Conservation (phyloP, 2,113 vertebrate genomes). For the Podarcis muralis region DNA sequence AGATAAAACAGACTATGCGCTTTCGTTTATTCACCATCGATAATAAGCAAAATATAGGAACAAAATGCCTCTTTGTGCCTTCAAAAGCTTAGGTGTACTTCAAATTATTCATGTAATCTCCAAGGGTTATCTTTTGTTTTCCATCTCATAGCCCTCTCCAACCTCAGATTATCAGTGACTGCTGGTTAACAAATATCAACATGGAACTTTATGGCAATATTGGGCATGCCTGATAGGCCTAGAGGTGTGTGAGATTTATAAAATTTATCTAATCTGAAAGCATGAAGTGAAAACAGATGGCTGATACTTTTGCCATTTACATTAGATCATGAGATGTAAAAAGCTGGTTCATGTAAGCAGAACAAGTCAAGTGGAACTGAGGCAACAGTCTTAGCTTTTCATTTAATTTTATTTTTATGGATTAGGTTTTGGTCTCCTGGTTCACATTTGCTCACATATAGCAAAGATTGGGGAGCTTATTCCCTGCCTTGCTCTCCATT, state of each 20-base stretch:
- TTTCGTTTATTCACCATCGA: slow-evolving; percentile 68
- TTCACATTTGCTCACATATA: not conserved
- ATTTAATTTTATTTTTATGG: slow-evolving; percentile 10
- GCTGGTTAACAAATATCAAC: slow-evolving; percentile 25
- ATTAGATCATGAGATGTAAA: slow-evolving; percentile 54
- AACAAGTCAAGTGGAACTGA: slow-evolving; percentile 23
- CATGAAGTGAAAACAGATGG: slow-evolving; percentile 71
- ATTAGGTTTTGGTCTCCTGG: not conserved
- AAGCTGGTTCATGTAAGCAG: slow-evolving; percentile 24
- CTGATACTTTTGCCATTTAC: slow-evolving; percentile 65
- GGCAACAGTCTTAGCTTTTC: not conserved
- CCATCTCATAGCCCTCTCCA: slow-evolving; percentile 13
- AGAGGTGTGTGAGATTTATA: slow-evolving; percentile 40
- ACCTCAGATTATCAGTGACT: slow-evolving; percentile 23
- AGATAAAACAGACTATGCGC: slow-evolving; percentile 49
- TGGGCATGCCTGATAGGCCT: slow-evolving; percentile 18
- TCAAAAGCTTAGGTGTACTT: slow-evolving; percentile 60
- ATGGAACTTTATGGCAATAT: slow-evolving; percentile 7
- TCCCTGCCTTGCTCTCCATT: not conserved
- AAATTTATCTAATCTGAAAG: slow-evolving; percentile 46
- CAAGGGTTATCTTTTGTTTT: slow-evolving; percentile 37
- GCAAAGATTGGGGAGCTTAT: not conserved
- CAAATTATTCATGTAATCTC: slow-evolving; percentile 48
- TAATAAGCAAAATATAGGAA: slow-evolving; percentile 60
- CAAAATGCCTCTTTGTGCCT: slow-evolving; percentile 56